phyloP scores from a whole-genome alignment of 2,888 invertebrate genomes.

The Tipula vernalis region DNA sequence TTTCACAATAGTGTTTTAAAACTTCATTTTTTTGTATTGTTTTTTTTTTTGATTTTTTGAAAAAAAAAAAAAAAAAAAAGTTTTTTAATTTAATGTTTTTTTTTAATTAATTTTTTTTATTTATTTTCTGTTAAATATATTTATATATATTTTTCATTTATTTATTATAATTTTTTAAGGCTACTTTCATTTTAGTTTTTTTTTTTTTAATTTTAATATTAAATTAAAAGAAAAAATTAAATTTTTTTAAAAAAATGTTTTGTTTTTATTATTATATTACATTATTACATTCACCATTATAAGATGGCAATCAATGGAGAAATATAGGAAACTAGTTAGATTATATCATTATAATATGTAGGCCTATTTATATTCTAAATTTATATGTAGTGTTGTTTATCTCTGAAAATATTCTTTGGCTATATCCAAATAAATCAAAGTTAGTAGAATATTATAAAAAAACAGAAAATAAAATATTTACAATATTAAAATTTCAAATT shows the following conservation, averaged over 20 bases:
- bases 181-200: background rate
- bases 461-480: background rate
- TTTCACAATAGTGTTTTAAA: background rate
- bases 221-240: background rate
- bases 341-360: background rate
- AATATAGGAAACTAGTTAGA: background rate
- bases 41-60: background rate
- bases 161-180: background rate
- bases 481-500: background rate
- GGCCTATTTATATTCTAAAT: background rate
- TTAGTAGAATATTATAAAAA: background rate
- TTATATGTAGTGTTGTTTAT: background rate
- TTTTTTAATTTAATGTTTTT: background rate
- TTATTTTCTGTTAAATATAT: background rate
- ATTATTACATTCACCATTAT: background rate
- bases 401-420: background rate
- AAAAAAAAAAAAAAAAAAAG: too few species aligned
- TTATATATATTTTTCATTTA: background rate
- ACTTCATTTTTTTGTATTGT: background rate
- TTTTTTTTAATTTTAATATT: background rate
- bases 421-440: background rate
- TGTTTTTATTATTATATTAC: background rate
- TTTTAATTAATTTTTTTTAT: background rate
- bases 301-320: background rate
- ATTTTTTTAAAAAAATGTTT: background rate